Conservation (phyloP, 2,797 vertebrate genomes). For the Sebastolobus alascanus region DNA sequence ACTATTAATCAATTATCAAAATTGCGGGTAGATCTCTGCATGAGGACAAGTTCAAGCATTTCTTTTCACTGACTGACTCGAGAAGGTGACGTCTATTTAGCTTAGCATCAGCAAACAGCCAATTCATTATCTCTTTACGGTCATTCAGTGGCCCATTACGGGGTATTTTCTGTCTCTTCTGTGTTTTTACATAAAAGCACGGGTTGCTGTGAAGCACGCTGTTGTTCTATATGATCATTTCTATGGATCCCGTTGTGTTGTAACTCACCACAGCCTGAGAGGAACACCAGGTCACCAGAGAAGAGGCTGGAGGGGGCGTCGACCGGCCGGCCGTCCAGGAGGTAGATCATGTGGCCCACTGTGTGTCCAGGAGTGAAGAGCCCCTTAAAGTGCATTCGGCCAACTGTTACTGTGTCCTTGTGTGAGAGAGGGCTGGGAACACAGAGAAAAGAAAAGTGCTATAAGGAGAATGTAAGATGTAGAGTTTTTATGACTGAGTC, state of each 20-base stretch:
- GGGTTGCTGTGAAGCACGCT: background rate
- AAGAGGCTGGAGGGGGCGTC: slow-evolving; percentile 93
- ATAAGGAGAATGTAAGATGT: background rate
- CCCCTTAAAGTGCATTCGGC: slow-evolving; percentile 90
- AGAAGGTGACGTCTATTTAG: background rate
- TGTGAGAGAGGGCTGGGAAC: slow-evolving; percentile 88
- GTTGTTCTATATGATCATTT: background rate
- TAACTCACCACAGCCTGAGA: slow-evolving; percentile 94
- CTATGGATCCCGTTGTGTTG: background rate
- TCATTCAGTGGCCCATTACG: background rate
- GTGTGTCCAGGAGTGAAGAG: slow-evolving; percentile 97
- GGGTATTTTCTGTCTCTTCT: background rate
- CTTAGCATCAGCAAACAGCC: background rate
- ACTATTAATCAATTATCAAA: no score
- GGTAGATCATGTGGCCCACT: slow-evolving; percentile 95
- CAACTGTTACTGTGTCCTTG: slow-evolving; percentile 90
- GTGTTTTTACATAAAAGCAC: background rate
- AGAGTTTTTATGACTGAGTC: background rate
- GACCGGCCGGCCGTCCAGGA: slow-evolving; percentile 89
- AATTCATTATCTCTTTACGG: background rate
- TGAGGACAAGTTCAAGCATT: background rate
- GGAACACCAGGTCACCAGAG: slow-evolving; percentile 97
- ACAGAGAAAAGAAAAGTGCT: slow-evolving; percentile 1
- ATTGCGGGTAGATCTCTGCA: background rate
- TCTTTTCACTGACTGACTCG: rapidly evolving